These are phyloP conservation scores for Abramis brama DNA, from an alignment of 2,113 vertebrate species.

Conservation along the genomic window DNA sequence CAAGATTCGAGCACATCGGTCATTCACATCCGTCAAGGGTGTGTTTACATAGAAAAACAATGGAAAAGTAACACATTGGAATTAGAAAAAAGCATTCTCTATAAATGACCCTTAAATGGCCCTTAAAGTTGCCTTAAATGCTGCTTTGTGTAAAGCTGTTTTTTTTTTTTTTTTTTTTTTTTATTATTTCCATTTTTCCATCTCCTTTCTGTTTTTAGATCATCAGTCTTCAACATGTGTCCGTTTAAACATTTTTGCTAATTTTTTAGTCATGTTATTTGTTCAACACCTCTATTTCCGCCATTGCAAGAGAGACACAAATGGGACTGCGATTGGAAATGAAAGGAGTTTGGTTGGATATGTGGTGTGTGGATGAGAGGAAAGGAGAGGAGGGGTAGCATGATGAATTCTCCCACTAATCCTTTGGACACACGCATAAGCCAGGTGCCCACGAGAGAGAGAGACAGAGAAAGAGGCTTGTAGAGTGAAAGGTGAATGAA, in stretches of 20 bases:
- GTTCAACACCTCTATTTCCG: neutral
- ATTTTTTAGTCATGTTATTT: neutral
- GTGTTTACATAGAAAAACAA: too few relatives aligned
- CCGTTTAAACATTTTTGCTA: neutral
- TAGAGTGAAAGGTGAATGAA: conserved; percentile 55
- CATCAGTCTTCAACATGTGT: neutral
- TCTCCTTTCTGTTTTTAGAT: neutral
- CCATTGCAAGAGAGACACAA: conserved; percentile 48
- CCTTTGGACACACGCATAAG: conserved; percentile 74
- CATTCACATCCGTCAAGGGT: too few relatives aligned
- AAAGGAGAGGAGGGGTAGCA: conserved; percentile 50
- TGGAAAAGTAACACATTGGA: too few relatives aligned
- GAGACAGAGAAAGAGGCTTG: conserved; percentile 58
- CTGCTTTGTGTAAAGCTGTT: neutral
- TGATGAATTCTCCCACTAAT: conserved; percentile 76
- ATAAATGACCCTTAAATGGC: too few relatives aligned
- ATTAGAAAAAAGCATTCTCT: too few relatives aligned
- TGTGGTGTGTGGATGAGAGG: conserved; percentile 14
- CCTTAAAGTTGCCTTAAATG: neutral
- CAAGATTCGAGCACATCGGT: too few relatives aligned
- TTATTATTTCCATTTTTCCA: neutral
- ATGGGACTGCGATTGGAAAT: conserved; percentile 34
- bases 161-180: neutral
- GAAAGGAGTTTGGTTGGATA: conserved; percentile 15
- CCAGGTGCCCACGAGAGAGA: conserved; percentile 63